These are phyloP conservation scores for Rotaria macrura DNA, from an alignment of 2,888 invertebrate species.

Conservation along the genomic window DNA sequence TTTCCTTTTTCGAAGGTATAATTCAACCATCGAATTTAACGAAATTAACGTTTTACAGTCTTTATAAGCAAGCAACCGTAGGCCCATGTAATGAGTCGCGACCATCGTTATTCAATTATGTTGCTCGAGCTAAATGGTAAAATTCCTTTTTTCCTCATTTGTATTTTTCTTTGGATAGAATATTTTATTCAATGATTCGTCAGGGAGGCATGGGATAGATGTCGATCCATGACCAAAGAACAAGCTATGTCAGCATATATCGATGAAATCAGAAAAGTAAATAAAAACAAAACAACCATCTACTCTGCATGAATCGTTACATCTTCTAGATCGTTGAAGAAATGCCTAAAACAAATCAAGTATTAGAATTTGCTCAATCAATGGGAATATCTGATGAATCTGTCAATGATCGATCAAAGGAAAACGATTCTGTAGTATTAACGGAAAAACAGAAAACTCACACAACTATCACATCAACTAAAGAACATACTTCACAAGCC, in stretches of 20 bases:
- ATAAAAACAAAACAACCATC: background rate
- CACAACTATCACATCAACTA: no score
- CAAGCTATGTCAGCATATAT: conserved; percentile 84
- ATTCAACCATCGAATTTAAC: conserved; percentile 86
- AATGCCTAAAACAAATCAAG: conserved; percentile 84
- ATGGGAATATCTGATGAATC: conserved; percentile 61
- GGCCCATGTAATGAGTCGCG: conserved; percentile 67
- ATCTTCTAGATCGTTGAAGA: conserved; percentile 73
- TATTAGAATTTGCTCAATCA: conserved; percentile 74
- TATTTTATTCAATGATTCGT: conserved; percentile 29
- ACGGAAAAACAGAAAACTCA: no score
- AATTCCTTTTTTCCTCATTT: conserved; percentile 13
- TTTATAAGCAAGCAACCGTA: conserved; percentile 83
- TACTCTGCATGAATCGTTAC: no score
- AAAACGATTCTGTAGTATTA: no score
- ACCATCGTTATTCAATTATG: conserved; percentile 84
- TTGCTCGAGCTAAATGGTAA: conserved; percentile 74
- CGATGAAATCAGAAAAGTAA: conserved; percentile 74
- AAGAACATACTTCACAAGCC: no score
- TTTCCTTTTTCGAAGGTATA: conserved; percentile 58
- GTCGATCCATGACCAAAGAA: conserved; percentile 70
- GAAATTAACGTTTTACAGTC: conserved; percentile 83
- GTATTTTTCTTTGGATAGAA: no score
- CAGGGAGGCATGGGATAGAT: conserved; percentile 72
- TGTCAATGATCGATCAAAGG: conserved; percentile 36